These are phyloP conservation scores for Drosophila neotestacea DNA, from an alignment of 2,888 invertebrate genomes.

Conservation along the genomic window DNA sequence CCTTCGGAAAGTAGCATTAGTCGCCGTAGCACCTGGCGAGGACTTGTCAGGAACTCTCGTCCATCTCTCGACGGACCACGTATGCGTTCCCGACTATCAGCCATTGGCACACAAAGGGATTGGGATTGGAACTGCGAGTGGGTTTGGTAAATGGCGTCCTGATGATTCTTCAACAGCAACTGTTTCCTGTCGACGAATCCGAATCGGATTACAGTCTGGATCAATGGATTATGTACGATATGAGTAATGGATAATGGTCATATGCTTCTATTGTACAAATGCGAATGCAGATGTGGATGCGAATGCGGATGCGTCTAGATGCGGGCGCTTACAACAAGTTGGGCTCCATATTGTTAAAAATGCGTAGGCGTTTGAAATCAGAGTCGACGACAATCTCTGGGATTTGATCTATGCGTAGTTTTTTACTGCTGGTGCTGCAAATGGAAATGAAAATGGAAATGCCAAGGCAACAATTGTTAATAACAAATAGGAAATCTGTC, in stretches of 20 bases:
- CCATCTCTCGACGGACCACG: constrained; percentile 88
- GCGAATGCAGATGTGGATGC: constrained; percentile 33
- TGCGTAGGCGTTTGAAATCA: constrained; percentile 16
- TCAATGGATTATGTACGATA: constrained; percentile 14
- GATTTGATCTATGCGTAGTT: constrained; percentile 36
- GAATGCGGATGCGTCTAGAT: constrained; percentile 40
- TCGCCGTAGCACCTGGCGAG: constrained; percentile 89
- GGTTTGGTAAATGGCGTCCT: constrained; percentile 67
- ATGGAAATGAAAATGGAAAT: constrained; percentile 17
- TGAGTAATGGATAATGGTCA: constrained; percentile 26
- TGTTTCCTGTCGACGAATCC: constrained; percentile 71
- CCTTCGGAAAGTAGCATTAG: constrained; percentile 94
- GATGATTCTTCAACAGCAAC: constrained; percentile 80
- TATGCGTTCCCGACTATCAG: constrained; percentile 90
- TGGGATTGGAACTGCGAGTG: constrained; percentile 41
- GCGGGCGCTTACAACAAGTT: constrained; percentile 68
- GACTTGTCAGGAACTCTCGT: constrained; percentile 88
- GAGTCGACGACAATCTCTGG: constrained; percentile 17
- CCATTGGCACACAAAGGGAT: constrained; percentile 85
- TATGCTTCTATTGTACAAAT: constrained; percentile 59
- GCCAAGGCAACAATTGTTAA: constrained; percentile 57
- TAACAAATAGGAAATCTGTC: constrained; percentile 57
- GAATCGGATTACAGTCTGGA: constrained; percentile 44
- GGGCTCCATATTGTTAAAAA: constrained; percentile 55
- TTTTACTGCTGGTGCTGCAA: constrained; percentile 40